Evolutionary conservation across 2,113 vertebrate species (phyloP).

Genomic region (Bettongia penicillata): DNA sequence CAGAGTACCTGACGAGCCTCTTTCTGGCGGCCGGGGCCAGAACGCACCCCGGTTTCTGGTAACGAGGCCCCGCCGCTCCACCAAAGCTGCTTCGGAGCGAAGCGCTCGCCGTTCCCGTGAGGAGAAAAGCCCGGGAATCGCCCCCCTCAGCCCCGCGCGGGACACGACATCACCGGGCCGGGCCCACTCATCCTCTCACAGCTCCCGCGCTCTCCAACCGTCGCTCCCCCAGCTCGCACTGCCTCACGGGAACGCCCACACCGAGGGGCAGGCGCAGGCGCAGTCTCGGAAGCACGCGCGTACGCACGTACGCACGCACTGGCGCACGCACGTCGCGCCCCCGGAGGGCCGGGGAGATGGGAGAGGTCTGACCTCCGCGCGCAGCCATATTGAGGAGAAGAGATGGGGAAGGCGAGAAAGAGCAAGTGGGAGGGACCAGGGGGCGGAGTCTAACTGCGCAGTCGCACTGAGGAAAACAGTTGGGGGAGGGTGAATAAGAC

Average conservation of each 20-base stretch:
- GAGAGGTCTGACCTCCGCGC: neutral
- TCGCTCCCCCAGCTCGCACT: neutral
- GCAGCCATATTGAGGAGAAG: neutral
- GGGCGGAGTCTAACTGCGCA: neutral
- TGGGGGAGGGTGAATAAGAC: no score
- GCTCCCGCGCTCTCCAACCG: neutral
- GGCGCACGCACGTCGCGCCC: no score
- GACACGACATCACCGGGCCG: neutral
- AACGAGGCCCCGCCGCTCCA: neutral
- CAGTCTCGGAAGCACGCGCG: neutral
- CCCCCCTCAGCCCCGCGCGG: neutral
- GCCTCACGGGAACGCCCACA: conserved; percentile 60
- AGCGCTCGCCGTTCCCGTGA: neutral
- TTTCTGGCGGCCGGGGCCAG: neutral
- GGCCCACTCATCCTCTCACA: neutral
- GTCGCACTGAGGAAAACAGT: neutral
- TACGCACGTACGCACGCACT: neutral
- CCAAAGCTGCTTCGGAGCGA: neutral
- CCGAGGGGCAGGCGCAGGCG: conserved; percentile 30
- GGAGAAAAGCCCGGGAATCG: neutral
- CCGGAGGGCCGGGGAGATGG: conserved; percentile 36
- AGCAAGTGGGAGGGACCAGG: neutral
- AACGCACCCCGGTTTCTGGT: neutral
- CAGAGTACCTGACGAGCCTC: neutral
- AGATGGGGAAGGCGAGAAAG: neutral